Base-by-base conservation (phyloP, 1,140 invertebrate genomes). In the Phenacoccus solenopsis region DNA sequence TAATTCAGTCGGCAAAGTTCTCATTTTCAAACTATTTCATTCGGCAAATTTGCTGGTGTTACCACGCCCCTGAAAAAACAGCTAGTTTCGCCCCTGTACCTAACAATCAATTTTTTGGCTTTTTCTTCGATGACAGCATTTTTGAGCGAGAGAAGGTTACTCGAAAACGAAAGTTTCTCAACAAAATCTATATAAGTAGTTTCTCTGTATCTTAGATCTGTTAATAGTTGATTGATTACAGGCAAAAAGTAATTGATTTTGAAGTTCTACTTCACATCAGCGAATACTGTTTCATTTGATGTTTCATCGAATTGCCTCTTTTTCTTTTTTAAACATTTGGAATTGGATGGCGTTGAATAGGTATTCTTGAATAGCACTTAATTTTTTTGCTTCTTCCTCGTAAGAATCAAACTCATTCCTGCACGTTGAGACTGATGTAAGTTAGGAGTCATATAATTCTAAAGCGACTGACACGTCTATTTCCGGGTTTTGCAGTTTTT, bases 401-500 rank as follows among this genome's bases (percentile, higher is more conserved):
- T 28, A 67, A 16, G 25, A 25, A 7, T 67, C n/a, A 27, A 67
- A 70, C 28, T 24, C 24, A 70, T 70, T 22, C 2, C 22, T 9
- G 3, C 21, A 64, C 20, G 25, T n/a, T 35, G 12, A 9, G 21
- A 64, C 30, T 13, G n/a, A 9, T 59, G 25, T 30, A 20, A 64
- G 27, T 27, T 64, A 10, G 7, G n/a, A 67, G 12, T 1, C 28
- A 38, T 38, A 67, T 67, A 70, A 30, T 67, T 70, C 22, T 28
- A 32, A 24, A 24, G 61, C 70, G 24, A 24, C 35, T 28, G 57
- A 27, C 22, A 64, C 20, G 57, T 71, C 59, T 27, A 67, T 70
- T 38, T 25, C 28, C 9, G 32, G 24, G 30, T 22, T 24, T 72
- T 73, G 57, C 13, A 73, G 20, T 38, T 10, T 35, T 69, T 73